A percentile compares a stretch with the other conserved stretches of the same genome.
phyloP scores from a whole-genome alignment of 1,140 invertebrate species.

The Tenebrio molitor region DNA sequence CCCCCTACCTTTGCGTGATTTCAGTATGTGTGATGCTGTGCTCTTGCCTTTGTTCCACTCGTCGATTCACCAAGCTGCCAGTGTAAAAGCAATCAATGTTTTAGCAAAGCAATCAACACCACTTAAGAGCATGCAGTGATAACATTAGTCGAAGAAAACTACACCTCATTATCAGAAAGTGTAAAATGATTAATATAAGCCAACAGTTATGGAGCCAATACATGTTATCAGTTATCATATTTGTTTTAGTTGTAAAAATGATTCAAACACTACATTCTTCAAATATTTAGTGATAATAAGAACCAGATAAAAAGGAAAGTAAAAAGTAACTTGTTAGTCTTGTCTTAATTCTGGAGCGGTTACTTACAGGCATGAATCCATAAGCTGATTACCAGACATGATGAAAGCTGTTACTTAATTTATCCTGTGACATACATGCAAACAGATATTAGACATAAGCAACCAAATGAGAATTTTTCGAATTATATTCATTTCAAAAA shows the following conservation, averaged over 20 bases:
- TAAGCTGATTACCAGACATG: conserved; percentile 66
- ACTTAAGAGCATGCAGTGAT: conserved; percentile 25
- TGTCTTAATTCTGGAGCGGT: conserved; percentile 10
- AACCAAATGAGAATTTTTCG: conserved; percentile 41
- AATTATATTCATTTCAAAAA: conserved; percentile 49
- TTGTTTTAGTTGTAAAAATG: neutral
- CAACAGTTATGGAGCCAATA: neutral
- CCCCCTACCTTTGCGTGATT: conserved; percentile 76
- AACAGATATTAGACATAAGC: conserved; percentile 62
- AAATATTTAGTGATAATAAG: neutral
- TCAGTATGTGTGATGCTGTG: conserved; percentile 78
- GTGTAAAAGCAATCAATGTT: conserved; percentile 61
- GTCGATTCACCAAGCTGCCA: conserved; percentile 76
- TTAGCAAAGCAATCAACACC: conserved; percentile 56
- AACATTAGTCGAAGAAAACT: conserved; percentile 7
- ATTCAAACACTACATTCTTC: conserved; percentile 29
- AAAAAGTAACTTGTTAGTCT: conserved; percentile 12
- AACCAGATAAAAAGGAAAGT: neutral
- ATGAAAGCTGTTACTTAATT: conserved; percentile 60
- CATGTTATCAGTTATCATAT: neutral
- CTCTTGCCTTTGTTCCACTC: conserved; percentile 78
- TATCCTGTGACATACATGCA: conserved; percentile 64
- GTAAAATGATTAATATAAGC: conserved; percentile 6
- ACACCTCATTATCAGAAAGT: conserved; percentile 12
- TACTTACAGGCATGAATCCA: conserved; percentile 68